These are phyloP conservation scores for Choloepus hoffmanni DNA, from an alignment of 2,113 vertebrate genomes.

Conservation along the genomic window DNA sequence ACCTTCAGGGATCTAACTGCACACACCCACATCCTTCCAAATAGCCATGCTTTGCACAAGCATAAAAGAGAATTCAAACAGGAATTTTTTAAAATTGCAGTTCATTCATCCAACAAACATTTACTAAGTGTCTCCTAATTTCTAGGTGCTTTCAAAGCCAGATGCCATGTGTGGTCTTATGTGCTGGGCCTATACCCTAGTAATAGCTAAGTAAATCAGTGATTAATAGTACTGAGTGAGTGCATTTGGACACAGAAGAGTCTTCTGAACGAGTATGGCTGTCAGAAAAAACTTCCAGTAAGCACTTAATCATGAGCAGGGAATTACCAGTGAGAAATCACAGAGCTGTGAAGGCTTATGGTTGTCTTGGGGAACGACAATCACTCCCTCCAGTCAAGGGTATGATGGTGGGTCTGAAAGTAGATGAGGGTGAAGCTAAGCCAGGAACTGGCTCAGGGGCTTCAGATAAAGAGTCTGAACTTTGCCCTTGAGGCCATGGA, in stretches of 20 bases:
- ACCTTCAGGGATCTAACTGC: too few species aligned
- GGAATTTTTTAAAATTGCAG: neutral
- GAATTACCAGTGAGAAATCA: accelerated
- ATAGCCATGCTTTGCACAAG: neutral
- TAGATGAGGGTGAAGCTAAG: accelerated
- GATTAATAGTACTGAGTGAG: accelerated
- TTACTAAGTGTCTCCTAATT: accelerated
- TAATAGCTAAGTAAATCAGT: neutral
- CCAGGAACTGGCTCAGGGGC: accelerated
- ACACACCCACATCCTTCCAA: neutral
- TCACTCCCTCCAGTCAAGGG: accelerated
- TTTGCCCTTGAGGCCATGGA: neutral
- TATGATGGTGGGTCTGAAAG: accelerated
- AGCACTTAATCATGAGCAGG: accelerated
- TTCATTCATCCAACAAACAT: neutral
- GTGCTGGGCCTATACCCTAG: accelerated
- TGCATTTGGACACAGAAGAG: accelerated
- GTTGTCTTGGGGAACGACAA: neutral
- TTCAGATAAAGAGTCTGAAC: neutral
- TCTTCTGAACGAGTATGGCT: neutral
- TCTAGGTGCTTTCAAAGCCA: neutral
- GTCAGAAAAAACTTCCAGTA: neutral
- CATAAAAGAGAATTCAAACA: accelerated
- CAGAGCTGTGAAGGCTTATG: neutral
- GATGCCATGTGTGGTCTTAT: accelerated